These are phyloP conservation scores for Drosophila prolongata DNA, from an alignment of 2,888 invertebrate species.

Conservation along the genomic window DNA sequence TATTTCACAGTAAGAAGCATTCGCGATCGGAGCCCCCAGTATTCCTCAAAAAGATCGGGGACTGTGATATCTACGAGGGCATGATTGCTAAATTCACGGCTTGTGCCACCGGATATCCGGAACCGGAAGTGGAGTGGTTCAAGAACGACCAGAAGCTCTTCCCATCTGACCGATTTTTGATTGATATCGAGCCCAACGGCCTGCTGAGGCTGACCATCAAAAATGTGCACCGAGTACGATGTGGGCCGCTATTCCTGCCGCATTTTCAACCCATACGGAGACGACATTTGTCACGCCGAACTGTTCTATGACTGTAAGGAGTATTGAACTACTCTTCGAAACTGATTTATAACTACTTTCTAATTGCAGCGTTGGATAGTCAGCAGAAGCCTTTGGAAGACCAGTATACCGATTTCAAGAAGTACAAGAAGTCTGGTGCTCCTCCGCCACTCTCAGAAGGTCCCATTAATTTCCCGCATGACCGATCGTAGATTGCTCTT, in stretches of 20 bases:
- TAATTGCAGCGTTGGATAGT: constrained; percentile 87
- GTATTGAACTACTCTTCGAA: background rate
- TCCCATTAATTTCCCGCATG: constrained; percentile 97
- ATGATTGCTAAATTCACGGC: constrained; percentile 97
- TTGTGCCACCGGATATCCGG: constrained; percentile 93
- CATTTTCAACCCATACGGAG: constrained; percentile 93
- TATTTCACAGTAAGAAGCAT: constrained; percentile 87
- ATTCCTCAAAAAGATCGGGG: constrained; percentile 95
- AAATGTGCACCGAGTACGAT: constrained; percentile 91
- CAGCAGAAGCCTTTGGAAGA: constrained; percentile 89
- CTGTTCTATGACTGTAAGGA: constrained; percentile 91
- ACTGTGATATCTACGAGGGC: constrained; percentile 93
- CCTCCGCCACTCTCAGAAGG: constrained; percentile 95
- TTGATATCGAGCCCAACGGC: constrained; percentile 90
- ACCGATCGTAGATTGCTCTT: constrained; percentile 94
- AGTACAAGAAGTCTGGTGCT: constrained; percentile 91
- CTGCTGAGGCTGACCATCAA: constrained; percentile 92
- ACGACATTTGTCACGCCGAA: constrained; percentile 91
- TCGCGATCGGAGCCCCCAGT: constrained; percentile 93
- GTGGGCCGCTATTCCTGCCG: constrained; percentile 93
- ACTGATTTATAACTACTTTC: background rate
- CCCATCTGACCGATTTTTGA: constrained; percentile 92
- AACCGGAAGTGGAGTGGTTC: constrained; percentile 95
- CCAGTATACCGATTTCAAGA: constrained; percentile 93
- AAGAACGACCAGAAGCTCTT: constrained; percentile 91